Evolutionary conservation across 2,888 invertebrate species (phyloP).

Genomic region (Lycophotia porphyrea): DNA sequence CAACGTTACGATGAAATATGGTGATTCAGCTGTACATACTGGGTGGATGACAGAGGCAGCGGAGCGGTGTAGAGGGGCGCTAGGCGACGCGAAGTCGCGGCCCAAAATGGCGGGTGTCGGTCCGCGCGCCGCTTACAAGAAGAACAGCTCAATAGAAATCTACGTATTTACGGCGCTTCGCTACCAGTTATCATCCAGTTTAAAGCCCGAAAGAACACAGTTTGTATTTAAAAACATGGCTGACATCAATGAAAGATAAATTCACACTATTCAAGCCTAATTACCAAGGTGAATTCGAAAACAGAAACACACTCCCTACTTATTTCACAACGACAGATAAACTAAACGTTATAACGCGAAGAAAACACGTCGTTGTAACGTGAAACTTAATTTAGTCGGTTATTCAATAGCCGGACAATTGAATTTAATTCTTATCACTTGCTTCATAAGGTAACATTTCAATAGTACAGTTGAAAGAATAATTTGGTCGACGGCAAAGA

Average conservation of each 20-base stretch:
- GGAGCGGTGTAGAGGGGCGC: not conserved
- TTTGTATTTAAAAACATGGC: not conserved
- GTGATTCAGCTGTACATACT: not conserved
- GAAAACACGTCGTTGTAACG: constrained; percentile 21
- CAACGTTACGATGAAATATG: constrained; percentile 2
- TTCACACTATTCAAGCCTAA: not conserved
- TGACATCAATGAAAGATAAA: not conserved
- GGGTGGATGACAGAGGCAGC: not conserved
- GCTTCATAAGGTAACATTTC: fast-evolving
- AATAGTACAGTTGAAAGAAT: not conserved
- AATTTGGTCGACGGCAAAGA: not conserved
- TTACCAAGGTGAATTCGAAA: not conserved
- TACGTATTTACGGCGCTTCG: not conserved
- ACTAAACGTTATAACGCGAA: constrained; percentile 38
- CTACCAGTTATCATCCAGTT: not conserved
- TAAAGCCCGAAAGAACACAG: not conserved
- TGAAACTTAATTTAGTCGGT: constrained; percentile 13
- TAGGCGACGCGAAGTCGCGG: not conserved
- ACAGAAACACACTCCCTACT: constrained; percentile 10
- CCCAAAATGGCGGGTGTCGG: constrained; percentile 29
- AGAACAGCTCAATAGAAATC: constrained; percentile 10
- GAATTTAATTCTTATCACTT: not conserved
- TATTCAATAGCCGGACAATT: not conserved
- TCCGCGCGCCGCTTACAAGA: not conserved
- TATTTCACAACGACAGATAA: constrained; percentile 24